Percentiles rank a stretch among this genome's conserved stretches.
phyloP scores from a whole-genome alignment of 1,140 invertebrate genomes.

The Calephelis virginiensis region DNA sequence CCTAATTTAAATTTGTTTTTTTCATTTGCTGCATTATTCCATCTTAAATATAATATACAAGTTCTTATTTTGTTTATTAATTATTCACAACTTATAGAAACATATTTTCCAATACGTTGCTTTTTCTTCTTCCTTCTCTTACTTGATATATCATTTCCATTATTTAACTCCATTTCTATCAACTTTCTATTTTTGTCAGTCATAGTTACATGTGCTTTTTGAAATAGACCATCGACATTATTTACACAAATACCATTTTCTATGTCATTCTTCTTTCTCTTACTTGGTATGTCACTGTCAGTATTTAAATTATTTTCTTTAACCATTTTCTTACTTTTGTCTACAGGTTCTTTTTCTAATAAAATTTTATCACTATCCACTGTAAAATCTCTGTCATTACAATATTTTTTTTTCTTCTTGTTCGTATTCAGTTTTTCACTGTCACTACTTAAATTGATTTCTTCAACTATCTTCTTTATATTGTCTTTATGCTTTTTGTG shows the following conservation, averaged over 20 bases:
- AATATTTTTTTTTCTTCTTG: conserved; percentile 20
- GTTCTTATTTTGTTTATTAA: too few species aligned
- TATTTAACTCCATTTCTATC: too few species aligned
- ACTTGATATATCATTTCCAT: neutral
- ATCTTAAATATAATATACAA: too few species aligned
- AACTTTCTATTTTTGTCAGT: too few species aligned
- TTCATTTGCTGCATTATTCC: too few species aligned
- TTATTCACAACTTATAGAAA: too few species aligned
- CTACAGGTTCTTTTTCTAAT: neutral
- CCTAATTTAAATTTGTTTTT: too few species aligned
- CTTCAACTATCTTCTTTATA: conserved; percentile 27
- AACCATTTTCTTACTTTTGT: neutral
- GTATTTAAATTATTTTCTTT: neutral
- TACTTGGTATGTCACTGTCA: neutral
- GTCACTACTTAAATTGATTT: conserved; percentile 26
- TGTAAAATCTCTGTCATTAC: conserved; percentile 8
- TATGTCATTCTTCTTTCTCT: neutral
- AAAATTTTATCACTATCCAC: neutral
- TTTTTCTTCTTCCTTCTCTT: conserved; percentile 7
- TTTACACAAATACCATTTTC: neutral
- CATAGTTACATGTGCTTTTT: too few species aligned
- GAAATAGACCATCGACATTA: neutral
- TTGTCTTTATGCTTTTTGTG: conserved; percentile 42
- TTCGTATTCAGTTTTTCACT: conserved; percentile 12
- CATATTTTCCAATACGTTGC: neutral